Evolutionary conservation across 2,113 vertebrate genomes (phyloP), one percentile per base, ranked within the genome.

Genomic region (Hiodon alosoides): DNA sequence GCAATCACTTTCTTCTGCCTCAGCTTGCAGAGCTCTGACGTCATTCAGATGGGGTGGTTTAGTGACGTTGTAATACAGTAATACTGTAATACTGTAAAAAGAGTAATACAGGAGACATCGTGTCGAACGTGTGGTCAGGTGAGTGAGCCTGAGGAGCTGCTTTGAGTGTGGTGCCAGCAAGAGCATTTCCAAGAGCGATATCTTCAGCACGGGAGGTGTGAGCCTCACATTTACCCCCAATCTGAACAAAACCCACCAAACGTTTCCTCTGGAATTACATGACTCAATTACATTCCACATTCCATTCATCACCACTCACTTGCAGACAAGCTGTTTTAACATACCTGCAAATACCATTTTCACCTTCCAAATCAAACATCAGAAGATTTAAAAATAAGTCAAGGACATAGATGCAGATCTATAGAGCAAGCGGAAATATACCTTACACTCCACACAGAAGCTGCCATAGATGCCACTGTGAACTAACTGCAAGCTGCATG

Each of bases 271-370:
- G 64, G 4, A 31, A 31, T 31, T 31, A 16, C 48, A 69, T 68
- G 14, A 59, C 66, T 14, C 31, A 51, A 59, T 69, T 50, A 58
- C 76, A 31, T 76, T 48, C 69, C 17, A n/a, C 61, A 64, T 73
- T 73, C 60, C 48, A 77, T 59, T 66, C 47, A 72, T 72, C 64
- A 55, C 9, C 3, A 50, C 6, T 8, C 53, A 16, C 60, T 50
- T 8, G 5, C 50, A 14, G 57, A 47, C n/a, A 46, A 46, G 55
- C 9, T 69, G 54, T 51, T 17, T 75, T 57, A 75, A 75, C 57
- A 75, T 68, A 31, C 16, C 65, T 55, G 46, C 51, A 60, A 73
- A 69, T 73, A 61, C 60, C 80, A 73, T 71, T n/a, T 72, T 79
- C 79, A 57, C 50, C 11, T 62, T 61, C n/a, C 68, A 54, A 5